A percentile compares a stretch with the other conserved stretches of the same genome.
Conservation (phyloP, 2,888 invertebrate genomes). For the Flexamia atlantica region DNA sequence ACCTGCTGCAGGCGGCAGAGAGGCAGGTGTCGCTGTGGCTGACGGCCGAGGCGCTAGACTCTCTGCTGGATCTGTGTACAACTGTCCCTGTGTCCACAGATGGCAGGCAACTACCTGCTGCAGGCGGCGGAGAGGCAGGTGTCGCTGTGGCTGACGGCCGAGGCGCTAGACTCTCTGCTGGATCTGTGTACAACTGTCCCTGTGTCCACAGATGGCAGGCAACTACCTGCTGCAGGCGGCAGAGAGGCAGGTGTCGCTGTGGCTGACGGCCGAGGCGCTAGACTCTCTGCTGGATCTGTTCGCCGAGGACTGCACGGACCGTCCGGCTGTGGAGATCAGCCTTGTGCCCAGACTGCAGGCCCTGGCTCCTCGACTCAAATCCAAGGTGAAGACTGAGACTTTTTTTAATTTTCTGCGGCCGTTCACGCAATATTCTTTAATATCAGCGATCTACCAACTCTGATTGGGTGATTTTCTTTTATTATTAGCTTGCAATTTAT, state of each 20-base stretch:
- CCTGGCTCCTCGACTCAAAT: slow-evolving; percentile 80
- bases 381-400: slow-evolving; percentile 79
- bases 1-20: slow-evolving; percentile 43
- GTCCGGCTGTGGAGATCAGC: slow-evolving; percentile 80
- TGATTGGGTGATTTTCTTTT: no score
- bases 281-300: slow-evolving; percentile 88
- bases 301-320: slow-evolving; percentile 86
- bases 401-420: no score
- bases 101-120: slow-evolving; percentile 57
- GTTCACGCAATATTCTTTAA: no score
- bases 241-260: slow-evolving; percentile 80
- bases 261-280: slow-evolving; percentile 86
- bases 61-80: slow-evolving; percentile 87
- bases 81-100: no score
- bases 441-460: no score
- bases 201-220: slow-evolving; percentile 52
- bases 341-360: slow-evolving; percentile 80
- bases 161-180: slow-evolving; percentile 85
- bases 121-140: slow-evolving; percentile 75
- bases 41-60: slow-evolving; percentile 85
- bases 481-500: no score
- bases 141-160: slow-evolving; percentile 85
- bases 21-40: slow-evolving; percentile 84
- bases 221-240: slow-evolving; percentile 44
- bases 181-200: no score